A percentile compares a stretch with the other conserved stretches of the same genome.
These are phyloP conservation scores for Prunella himalayana DNA, from an alignment of 2,113 vertebrate species.

Conservation along the genomic window DNA sequence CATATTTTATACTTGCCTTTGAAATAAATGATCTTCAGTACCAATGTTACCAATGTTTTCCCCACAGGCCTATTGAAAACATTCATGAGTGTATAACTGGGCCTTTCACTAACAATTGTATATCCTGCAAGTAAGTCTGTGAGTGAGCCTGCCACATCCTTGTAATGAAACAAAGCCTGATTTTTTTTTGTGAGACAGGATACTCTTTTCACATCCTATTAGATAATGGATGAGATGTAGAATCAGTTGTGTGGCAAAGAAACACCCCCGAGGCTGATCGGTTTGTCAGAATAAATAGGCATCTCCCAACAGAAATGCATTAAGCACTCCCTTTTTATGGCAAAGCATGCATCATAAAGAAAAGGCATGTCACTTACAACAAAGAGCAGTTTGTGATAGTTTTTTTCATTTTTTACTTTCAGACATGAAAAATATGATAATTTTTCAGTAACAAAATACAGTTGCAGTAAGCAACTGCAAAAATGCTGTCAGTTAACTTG, in stretches of 20 bases:
- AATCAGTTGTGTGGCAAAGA: constrained; percentile 66
- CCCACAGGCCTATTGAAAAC: not conserved
- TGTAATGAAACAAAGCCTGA: constrained; percentile 1
- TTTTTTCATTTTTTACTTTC: constrained; percentile 2
- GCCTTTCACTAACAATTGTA: not conserved
- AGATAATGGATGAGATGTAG: constrained; percentile 68
- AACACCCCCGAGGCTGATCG: constrained; percentile 62
- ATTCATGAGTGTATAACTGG: not conserved
- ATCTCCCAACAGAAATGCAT: constrained; percentile 63
- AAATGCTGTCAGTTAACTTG: constrained; percentile 10
- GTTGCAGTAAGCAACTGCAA: not conserved
- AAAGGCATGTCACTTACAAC: constrained; percentile 37
- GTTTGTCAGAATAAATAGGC: constrained; percentile 74
- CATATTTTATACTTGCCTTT: not conserved
- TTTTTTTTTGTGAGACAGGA: not conserved
- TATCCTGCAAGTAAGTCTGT: not conserved
- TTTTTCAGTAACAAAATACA: not conserved
- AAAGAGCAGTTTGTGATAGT: constrained; percentile 24
- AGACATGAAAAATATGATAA: constrained; percentile 2
- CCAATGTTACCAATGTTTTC: not conserved
- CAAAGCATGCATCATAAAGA: constrained; percentile 35
- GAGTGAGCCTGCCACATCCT: not conserved
- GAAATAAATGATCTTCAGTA: not conserved
- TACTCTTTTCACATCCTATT: constrained; percentile 62
- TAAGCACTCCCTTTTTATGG: constrained; percentile 40